phyloP scores from a whole-genome alignment of 2,888 invertebrate species.

The Epicampocera succincta region DNA sequence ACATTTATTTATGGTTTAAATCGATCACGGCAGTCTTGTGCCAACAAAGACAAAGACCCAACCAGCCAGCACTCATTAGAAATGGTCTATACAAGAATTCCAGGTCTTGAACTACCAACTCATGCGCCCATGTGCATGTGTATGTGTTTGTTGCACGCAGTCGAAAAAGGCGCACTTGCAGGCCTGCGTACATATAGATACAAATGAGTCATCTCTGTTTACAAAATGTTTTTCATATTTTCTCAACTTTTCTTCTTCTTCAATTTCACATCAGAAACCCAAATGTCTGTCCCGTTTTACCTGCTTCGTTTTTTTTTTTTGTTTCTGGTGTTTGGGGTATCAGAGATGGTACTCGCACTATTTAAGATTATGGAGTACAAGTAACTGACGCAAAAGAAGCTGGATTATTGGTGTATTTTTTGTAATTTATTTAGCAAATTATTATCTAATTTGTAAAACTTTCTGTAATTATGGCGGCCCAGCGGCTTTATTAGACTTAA shows the following conservation, averaged over 20 bases:
- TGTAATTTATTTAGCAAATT: too few species aligned
- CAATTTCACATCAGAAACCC: slow-evolving; percentile 26
- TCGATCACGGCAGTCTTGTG: slow-evolving; percentile 39
- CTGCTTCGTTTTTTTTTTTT: slow-evolving; percentile 33
- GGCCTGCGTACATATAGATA: slow-evolving; percentile 33
- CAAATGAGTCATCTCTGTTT: slow-evolving; percentile 66
- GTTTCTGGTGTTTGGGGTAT: slow-evolving; percentile 34
- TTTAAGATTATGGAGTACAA: not conserved
- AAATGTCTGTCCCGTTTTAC: slow-evolving; percentile 47
- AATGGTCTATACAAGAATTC: slow-evolving; percentile 46
- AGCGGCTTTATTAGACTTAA: too few species aligned
- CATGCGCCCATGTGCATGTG: not conserved
- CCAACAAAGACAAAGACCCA: slow-evolving; percentile 20
- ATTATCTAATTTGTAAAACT: too few species aligned
- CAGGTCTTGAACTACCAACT: too few species aligned
- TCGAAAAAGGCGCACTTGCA: slow-evolving; percentile 60
- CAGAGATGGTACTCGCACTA: slow-evolving; percentile 10
- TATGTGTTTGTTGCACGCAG: slow-evolving; percentile 31
- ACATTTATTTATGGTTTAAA: slow-evolving; percentile 21
- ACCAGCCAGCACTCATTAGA: slow-evolving; percentile 35
- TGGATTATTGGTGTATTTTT: too few species aligned
- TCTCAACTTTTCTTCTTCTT: not conserved
- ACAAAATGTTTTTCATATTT: slow-evolving; percentile 38
- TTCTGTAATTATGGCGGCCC: too few species aligned
- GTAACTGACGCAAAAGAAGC: too few species aligned